Evolutionary conservation across 2,113 vertebrate species (phyloP).

Genomic region (Progne subis): DNA sequence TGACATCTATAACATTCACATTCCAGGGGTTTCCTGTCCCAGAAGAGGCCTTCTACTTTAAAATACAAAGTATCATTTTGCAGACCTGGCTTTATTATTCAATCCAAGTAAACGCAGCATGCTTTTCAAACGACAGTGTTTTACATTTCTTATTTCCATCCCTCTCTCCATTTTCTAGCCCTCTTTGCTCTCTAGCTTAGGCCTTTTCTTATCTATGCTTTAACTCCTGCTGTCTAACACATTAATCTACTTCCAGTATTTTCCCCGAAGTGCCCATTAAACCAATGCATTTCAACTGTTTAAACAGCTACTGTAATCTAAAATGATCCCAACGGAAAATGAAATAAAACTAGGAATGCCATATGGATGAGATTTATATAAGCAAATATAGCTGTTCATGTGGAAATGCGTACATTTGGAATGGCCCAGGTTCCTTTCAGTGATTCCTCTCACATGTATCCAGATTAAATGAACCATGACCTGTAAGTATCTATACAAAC

Average conservation of each 20-base stretch:
- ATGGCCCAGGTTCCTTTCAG: background rate
- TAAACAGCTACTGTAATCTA: conserved; percentile 35
- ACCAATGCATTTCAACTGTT: conserved; percentile 7
- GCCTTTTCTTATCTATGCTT: background rate
- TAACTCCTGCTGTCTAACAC: background rate
- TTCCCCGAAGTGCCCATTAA: background rate
- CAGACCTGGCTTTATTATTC: background rate
- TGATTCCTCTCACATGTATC: background rate
- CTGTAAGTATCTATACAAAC: background rate
- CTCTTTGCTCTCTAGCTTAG: background rate
- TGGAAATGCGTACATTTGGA: background rate
- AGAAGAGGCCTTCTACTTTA: background rate
- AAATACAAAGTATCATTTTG: background rate
- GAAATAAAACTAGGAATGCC: background rate
- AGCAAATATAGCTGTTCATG: background rate
- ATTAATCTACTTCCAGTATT: conserved; percentile 7
- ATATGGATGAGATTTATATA: conserved; percentile 21
- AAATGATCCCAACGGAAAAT: conserved; percentile 23
- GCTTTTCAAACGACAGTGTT: background rate
- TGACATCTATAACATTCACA: background rate
- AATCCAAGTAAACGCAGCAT: background rate
- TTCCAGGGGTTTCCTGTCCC: background rate
- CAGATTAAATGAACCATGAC: background rate
- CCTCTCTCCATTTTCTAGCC: background rate
- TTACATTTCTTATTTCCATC: background rate